phyloP scores from a whole-genome alignment of 2,797 vertebrate genomes.

The Microctenopoma lineatum region DNA sequence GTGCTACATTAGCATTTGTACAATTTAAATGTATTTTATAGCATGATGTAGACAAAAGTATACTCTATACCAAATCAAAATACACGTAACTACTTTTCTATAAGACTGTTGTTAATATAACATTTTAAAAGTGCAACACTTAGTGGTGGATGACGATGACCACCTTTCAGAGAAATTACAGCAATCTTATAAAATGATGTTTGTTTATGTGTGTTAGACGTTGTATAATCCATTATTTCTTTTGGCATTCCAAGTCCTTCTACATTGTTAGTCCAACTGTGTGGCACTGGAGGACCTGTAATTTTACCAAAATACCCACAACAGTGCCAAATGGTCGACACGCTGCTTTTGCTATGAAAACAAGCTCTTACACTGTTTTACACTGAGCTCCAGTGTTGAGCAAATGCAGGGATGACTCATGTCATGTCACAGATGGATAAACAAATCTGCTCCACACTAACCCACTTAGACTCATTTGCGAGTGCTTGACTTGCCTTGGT shows the following conservation, averaged over 20 bases:
- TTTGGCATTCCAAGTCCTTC: conserved; percentile 14
- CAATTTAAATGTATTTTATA: too few species aligned
- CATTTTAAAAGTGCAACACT: too few species aligned
- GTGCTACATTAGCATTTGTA: too few species aligned
- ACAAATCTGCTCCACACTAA: conserved; percentile 23
- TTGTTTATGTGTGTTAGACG: conserved; percentile 15
- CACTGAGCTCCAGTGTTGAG: conserved; percentile 7
- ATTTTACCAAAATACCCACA: conserved; percentile 38
- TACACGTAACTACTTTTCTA: too few species aligned
- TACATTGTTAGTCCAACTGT: conserved; percentile 6
- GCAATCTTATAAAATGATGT: neutral
- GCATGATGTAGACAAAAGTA: too few species aligned
- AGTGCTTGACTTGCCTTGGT: conserved; percentile 9
- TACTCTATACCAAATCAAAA: too few species aligned
- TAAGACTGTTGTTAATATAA: too few species aligned
- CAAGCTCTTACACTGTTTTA: conserved; percentile 14
- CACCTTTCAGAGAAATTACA: too few species aligned
- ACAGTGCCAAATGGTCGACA: neutral
- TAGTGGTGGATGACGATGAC: too few species aligned
- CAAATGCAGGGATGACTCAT: conserved; percentile 28
- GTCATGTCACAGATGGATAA: conserved; percentile 16
- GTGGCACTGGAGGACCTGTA: conserved; percentile 18
- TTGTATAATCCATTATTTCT: conserved; percentile 25
- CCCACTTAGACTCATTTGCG: conserved; percentile 19
- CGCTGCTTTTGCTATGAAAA: conserved; percentile 25